Evolutionary conservation across 1,140 invertebrate genomes (phyloP), one percentile per base, ranked within the genome.

Genomic region (Drosophila arizonae): DNA sequence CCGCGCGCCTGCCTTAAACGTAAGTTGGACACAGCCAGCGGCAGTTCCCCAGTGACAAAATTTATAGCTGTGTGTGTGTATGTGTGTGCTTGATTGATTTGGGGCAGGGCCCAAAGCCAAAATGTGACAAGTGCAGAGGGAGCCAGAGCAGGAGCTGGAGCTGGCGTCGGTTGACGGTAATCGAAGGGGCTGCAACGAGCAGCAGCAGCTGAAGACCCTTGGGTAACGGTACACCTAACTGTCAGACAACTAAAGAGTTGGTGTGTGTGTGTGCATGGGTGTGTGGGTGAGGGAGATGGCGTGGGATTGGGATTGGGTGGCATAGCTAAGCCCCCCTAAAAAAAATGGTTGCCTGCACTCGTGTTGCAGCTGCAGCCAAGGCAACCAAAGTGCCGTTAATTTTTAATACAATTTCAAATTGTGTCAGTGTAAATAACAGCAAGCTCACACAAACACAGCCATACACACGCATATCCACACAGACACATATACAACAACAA

Each of bases 371-470:
- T 69, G 58, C 63, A 57, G 84, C 76, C 77, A 79, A 77, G 80
- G 84, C 79, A 88, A 88, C 84, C 84, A 66, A 88, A 88, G 84
- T 88, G 84, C 84, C 85, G 84, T 88, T 88, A 88, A 88, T 88
- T 88, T 88, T 88, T 88, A 88, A 88, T 88, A 88, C 80, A 88
- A 89, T 84, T 88, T 71, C 85, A 88, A 88, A 88, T 88, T 88
- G 84, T 88, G 84, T 88, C 84, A 89, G 85, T 88, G 84, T 88
- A 88, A 89, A 88, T 88, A 88, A 88, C 84, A 81, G 76, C 84
- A 82, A 65, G 21, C 61, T 50, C 43, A 57, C 57, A 39, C 52
- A 33, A 17, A 51, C 46, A 54, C 54, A 61, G 28, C 13, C 54
- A 63, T 21, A 41, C n/a, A 30, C 41, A 67, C 9, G 21, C 43